Evolutionary conservation across 2,797 vertebrate genomes (phyloP), one percentile per base, ranked within the genome.

Genomic region (Diglossa cyanea): DNA sequence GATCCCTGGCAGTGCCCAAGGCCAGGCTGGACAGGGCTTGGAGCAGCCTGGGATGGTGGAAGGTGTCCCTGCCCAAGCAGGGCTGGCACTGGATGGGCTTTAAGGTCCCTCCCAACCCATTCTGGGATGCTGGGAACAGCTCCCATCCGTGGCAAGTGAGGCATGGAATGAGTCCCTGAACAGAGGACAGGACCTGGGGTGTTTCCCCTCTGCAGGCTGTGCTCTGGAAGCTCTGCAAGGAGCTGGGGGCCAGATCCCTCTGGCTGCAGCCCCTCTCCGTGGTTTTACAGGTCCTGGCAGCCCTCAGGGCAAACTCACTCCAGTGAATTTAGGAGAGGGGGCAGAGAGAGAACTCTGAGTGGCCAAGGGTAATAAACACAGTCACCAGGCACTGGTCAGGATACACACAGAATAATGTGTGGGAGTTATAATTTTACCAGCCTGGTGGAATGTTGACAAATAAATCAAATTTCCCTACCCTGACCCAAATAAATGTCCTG

Each of bases 11-110:
- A 67, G 30, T 53, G 61, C 0, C 30, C 68, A 40, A 60, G 33
- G 20, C 19, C 60, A 51, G 44, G 24, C 0, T 80, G 67, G 60
- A 45, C 0, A 0, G 24, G 24, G 13, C n/a, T 73, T 2, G 30
- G 68, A 67, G 40, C 40, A 4, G 0, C 30, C 61, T 60, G 68
- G 25, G 10, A 5, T 1, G 13, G 30, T 21, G 61, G 20, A 1
- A 35, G 11, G 9, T 47, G 33, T 66, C 53, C 13, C 60, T 33
- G 20, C n/a, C 24, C 6, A 10, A 31, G 44, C 51, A 45, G 20
- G n/a, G 55, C 16, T 30, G 58, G 24, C 7, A 57, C 18, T 28
- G 17, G 51, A 5, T 33, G 53, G 1, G 7, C 8, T 35, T 17
- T 42, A 9, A 55, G 23, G 6, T n/a, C 23, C 15, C 9, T 68